phyloP scores from a whole-genome alignment of 2,888 invertebrate genomes.

The Lagria hirta region DNA sequence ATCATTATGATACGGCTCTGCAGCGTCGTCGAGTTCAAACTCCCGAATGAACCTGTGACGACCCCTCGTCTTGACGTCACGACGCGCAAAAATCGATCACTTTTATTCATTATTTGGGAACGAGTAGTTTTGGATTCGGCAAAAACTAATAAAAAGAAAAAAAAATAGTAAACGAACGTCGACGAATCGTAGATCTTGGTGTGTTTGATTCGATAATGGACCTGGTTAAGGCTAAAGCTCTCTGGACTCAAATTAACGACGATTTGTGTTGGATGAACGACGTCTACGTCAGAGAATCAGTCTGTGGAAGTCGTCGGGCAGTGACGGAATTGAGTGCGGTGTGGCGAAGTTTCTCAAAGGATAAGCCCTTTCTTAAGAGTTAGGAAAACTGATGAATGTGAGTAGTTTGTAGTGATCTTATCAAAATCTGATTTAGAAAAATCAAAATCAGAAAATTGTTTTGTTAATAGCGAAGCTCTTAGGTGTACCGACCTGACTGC shows the following conservation, averaged over 20 bases:
- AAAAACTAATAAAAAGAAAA: too few relatives aligned
- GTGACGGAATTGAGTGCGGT: slow-evolving; percentile 23
- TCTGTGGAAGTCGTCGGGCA: slow-evolving; percentile 25
- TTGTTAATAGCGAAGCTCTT: too few relatives aligned
- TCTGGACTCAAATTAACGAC: slow-evolving; percentile 17
- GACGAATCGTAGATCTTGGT: slow-evolving; percentile 1
- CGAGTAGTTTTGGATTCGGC: slow-evolving; percentile 8
- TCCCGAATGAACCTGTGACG: slow-evolving; percentile 40
- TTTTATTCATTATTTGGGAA: slow-evolving; percentile 31
- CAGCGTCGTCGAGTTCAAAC: slow-evolving; percentile 36
- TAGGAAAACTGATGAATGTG: slow-evolving; percentile 44
- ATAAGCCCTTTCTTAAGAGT: slow-evolving; percentile 28
- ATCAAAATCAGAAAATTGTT: too few relatives aligned
- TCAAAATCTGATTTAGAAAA: too few relatives aligned
- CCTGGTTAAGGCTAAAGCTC: slow-evolving; percentile 11
- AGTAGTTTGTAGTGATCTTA: too few relatives aligned
- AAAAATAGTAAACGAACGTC: slow-evolving; percentile 3
- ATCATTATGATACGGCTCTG: slow-evolving; percentile 26
- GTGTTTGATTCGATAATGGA: slow-evolving; percentile 14
- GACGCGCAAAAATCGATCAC: slow-evolving; percentile 40
- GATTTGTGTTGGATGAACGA: slow-evolving; percentile 22
- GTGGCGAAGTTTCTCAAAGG: slow-evolving; percentile 31
- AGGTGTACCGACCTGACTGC: too few relatives aligned
- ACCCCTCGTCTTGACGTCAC: slow-evolving; percentile 40
- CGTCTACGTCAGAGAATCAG: slow-evolving; percentile 30